phyloP scores from a whole-genome alignment of 64 coral and sea anemone genomes.

The Trachythela sp. region DNA sequence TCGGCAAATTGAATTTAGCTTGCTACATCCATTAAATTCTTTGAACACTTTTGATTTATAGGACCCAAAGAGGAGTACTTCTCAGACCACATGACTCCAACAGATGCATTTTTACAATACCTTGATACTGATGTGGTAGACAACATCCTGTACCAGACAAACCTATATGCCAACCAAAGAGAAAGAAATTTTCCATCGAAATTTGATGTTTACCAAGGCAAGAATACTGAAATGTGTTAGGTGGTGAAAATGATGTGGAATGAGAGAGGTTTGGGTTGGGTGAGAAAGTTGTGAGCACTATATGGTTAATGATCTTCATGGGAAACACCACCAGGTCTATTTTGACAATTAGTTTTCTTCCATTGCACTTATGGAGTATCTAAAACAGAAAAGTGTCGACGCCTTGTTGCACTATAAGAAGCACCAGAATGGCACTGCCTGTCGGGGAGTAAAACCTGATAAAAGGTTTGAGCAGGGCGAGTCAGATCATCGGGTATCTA shows the following conservation, averaged over 20 bases:
- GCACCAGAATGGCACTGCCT: constrained; percentile 27
- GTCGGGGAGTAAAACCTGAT: background rate
- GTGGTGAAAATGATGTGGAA: background rate
- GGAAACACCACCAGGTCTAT: constrained; percentile 42
- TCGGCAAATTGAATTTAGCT: background rate
- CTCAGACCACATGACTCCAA: background rate
- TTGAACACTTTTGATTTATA: background rate
- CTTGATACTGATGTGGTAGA: no score
- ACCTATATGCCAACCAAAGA: no score
- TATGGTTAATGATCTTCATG: constrained; percentile 20
- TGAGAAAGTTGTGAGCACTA: constrained; percentile 42
- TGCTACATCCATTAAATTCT: no score
- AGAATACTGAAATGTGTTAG: background rate
- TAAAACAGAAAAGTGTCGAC: constrained; percentile 44
- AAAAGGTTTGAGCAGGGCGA: constrained; percentile 9
- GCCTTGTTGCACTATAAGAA: constrained; percentile 30
- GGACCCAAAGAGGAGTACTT: background rate
- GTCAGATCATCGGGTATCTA: constrained; percentile 29
- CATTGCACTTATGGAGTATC: constrained; percentile 54
- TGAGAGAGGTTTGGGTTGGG: constrained; percentile 21
- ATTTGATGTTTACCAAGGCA: constrained; percentile 59
- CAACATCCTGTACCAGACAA: no score
- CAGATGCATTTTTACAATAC: no score
- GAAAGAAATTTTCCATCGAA: no score
- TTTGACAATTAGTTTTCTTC: constrained; percentile 62